Percentiles rank a stretch among this genome's conserved stretches.
These are phyloP conservation scores for Noctua janthina DNA, from an alignment of 2,888 invertebrate genomes.

Conservation along the genomic window DNA sequence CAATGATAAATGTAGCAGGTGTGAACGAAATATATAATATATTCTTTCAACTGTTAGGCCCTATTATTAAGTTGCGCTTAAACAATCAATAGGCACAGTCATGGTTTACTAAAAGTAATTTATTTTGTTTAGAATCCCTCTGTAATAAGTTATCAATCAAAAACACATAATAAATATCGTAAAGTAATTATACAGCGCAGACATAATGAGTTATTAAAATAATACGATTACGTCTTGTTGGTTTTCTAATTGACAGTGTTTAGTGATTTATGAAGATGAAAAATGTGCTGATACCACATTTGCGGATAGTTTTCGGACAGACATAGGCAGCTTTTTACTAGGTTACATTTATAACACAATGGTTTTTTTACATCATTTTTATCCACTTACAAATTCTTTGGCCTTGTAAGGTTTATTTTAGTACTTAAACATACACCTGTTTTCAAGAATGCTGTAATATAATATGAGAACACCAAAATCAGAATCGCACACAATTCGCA, in stretches of 20 bases:
- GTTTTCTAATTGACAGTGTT: conserved; percentile 51
- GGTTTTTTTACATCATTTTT: neutral
- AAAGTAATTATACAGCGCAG: conserved; percentile 53
- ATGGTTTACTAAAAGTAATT: conserved; percentile 40
- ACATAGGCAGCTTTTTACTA: too few species aligned
- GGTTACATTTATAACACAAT: neutral
- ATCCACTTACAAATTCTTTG: neutral
- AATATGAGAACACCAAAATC: conserved; percentile 11
- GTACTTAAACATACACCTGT: conserved; percentile 23
- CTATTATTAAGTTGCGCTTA: conserved; percentile 35
- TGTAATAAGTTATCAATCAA: conserved; percentile 48
- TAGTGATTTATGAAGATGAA: conserved; percentile 62
- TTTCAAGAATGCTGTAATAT: conserved; percentile 21
- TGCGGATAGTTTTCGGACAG: conserved; percentile 8
- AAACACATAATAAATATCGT: conserved; percentile 52
- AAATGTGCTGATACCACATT: conserved; percentile 30
- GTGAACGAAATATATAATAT: conserved; percentile 27
- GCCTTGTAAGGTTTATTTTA: neutral
- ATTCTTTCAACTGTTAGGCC: conserved; percentile 31
- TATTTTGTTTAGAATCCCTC: conserved; percentile 43
- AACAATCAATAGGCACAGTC: conserved; percentile 32
- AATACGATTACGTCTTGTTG: conserved; percentile 60
- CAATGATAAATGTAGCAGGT: conserved; percentile 9
- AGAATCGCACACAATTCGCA: conserved; percentile 6
- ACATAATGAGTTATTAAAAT: conserved; percentile 68